Percentiles rank a stretch among this genome's conserved stretches.
Conservation (phyloP, 2,113 vertebrate species). For the Dasyprocta punctata region DNA sequence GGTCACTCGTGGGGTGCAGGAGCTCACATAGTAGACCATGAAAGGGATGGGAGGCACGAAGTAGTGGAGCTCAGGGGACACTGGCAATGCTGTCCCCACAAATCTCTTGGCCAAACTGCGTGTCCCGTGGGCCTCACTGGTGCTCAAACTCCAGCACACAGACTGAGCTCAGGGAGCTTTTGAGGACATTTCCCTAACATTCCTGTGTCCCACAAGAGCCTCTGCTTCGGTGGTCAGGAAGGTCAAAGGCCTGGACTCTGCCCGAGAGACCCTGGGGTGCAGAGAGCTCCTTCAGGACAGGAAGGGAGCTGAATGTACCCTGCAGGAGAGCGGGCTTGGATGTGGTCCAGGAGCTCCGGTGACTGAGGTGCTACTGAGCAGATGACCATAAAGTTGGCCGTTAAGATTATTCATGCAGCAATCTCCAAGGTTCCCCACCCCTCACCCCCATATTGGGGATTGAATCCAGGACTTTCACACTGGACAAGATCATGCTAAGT, state of each 20-base stretch:
- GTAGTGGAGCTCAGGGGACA: background rate
- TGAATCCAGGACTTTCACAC: background rate
- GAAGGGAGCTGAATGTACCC: background rate
- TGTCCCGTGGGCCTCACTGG: background rate
- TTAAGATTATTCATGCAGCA: background rate
- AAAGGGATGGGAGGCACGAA: background rate
- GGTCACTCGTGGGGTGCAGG: background rate
- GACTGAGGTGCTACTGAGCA: accelerated
- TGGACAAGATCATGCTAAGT: background rate
- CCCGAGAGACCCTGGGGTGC: background rate
- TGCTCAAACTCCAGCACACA: background rate
- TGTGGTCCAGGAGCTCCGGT: accelerated
- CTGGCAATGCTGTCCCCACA: background rate
- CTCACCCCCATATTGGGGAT: background rate
- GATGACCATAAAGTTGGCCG: background rate
- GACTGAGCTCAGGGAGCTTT: background rate
- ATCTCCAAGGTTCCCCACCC: background rate
- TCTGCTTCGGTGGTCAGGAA: background rate
- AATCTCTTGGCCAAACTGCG: background rate
- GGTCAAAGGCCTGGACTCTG: background rate
- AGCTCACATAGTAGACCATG: background rate
- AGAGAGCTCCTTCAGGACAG: background rate
- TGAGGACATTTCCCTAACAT: no score
- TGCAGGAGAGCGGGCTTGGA: background rate
- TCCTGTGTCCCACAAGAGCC: background rate